A percentile compares a stretch with the other conserved stretches of the same genome.
phyloP scores from a whole-genome alignment of 2,113 vertebrate genomes.

The Chunga burmeisteri region DNA sequence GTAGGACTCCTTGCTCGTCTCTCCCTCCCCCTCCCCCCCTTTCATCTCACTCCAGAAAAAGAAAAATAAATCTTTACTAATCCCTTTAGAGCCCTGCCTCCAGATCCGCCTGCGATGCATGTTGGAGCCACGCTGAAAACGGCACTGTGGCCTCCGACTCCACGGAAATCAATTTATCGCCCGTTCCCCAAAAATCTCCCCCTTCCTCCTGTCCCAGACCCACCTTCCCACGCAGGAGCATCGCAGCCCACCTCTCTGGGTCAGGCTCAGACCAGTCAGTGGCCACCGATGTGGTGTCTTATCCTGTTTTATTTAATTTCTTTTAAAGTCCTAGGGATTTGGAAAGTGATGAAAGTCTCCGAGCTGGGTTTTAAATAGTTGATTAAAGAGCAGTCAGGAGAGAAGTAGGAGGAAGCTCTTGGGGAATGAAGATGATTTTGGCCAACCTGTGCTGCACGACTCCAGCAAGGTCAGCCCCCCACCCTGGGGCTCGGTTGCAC shows the following conservation, averaged over 20 bases:
- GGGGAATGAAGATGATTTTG: background rate
- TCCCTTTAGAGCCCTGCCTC: constrained; percentile 53
- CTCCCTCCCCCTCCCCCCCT: background rate
- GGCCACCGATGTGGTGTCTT: background rate
- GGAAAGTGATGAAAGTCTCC: background rate
- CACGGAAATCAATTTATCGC: background rate
- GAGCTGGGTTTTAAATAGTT: constrained; percentile 34
- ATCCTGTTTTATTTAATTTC: background rate
- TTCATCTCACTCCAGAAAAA: constrained; percentile 68
- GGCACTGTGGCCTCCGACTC: background rate
- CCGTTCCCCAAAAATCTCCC: background rate
- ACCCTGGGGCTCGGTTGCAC: fast-evolving
- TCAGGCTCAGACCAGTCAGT: background rate
- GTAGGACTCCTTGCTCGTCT: background rate
- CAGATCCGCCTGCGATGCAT: background rate
- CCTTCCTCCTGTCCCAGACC: background rate
- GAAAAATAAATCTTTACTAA: constrained; percentile 67
- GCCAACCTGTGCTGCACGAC: background rate
- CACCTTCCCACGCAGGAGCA: background rate
- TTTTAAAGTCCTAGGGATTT: background rate
- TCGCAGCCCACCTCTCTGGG: background rate
- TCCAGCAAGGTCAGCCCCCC: background rate
- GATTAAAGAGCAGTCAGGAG: constrained; percentile 49
- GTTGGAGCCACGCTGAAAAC: background rate
- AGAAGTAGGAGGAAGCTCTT: background rate